Conservation (phyloP, 2,888 invertebrate genomes). For the Drosophila basisetae region DNA sequence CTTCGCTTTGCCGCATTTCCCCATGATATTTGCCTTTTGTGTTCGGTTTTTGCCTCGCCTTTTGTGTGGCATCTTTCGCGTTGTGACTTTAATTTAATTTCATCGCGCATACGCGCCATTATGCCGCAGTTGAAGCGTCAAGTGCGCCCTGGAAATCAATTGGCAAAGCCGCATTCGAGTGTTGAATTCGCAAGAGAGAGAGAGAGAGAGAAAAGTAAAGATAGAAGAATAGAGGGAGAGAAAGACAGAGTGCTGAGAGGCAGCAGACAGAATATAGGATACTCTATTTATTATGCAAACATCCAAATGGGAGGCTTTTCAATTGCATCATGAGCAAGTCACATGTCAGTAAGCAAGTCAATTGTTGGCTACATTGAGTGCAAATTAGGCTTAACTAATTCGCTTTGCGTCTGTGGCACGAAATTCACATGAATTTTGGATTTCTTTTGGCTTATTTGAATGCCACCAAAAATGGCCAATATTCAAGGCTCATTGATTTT, state of each 20-base stretch:
- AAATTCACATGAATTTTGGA: slow-evolving; percentile 29
- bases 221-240: not conserved
- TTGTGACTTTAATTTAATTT: slow-evolving; percentile 51
- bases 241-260: not conserved
- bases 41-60: slow-evolving; percentile 1
- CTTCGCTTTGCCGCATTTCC: slow-evolving; percentile 9
- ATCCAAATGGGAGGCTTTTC: slow-evolving; percentile 40
- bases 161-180: slow-evolving; percentile 24
- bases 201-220: not conserved
- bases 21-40: slow-evolving; percentile 11
- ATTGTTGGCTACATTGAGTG: slow-evolving; percentile 66
- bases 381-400: slow-evolving; percentile 79
- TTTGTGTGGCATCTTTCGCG: slow-evolving; percentile 28
- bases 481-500: slow-evolving; percentile 64
- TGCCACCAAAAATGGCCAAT: slow-evolving; percentile 40
- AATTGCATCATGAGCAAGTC: slow-evolving; percentile 63
- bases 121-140: slow-evolving; percentile 38
- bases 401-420: slow-evolving; percentile 48
- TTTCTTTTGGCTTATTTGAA: slow-evolving; percentile 18
- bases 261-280: not conserved
- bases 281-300: slow-evolving; percentile 17
- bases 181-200: not conserved
- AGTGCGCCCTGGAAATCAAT: slow-evolving; percentile 42
- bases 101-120: slow-evolving; percentile 53
- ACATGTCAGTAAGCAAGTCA: slow-evolving; percentile 54